Evolutionary conservation across 2,888 invertebrate genomes (phyloP).

Genomic region (Tenthredo livida): DNA sequence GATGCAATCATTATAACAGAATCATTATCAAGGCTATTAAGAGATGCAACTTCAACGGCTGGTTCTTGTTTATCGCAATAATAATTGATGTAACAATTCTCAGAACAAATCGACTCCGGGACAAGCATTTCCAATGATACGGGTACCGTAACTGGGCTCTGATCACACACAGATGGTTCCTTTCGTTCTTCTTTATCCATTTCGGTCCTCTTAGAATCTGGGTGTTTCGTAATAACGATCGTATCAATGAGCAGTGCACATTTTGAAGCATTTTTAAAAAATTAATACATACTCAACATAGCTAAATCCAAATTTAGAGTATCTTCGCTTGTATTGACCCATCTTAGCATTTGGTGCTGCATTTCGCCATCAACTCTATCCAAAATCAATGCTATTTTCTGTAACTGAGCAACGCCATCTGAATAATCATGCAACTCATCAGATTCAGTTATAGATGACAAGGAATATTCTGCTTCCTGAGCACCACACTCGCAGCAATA

Average conservation of each 20-base stretch:
- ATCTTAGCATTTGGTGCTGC: slow-evolving; percentile 52
- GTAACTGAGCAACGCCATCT: slow-evolving; percentile 8
- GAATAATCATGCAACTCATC: slow-evolving; percentile 32
- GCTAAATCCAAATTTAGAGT: slow-evolving; percentile 10
- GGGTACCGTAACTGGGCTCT: neutral
- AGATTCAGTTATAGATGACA: slow-evolving; percentile 34
- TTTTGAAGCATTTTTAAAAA: neutral
- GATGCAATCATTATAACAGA: neutral
- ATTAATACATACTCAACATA: slow-evolving; percentile 10
- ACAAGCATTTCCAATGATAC: neutral
- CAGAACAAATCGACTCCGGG: neutral
- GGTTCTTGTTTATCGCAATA: neutral
- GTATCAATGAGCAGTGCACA: neutral
- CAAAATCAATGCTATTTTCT: slow-evolving; percentile 58
- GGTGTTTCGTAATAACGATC: neutral
- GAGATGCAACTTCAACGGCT: neutral
- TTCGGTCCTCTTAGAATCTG: neutral
- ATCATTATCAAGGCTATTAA: neutral
- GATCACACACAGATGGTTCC: slow-evolving; percentile 17
- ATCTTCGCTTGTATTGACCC: slow-evolving; percentile 5
- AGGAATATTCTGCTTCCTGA: slow-evolving; percentile 20
- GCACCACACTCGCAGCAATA: slow-evolving; percentile 47
- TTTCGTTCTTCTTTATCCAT: neutral
- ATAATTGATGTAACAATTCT: neutral
- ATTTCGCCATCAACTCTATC: slow-evolving; percentile 53